Evolutionary conservation across 2,113 vertebrate genomes (phyloP).

Genomic region (Sterrhoptilus dennistouni): DNA sequence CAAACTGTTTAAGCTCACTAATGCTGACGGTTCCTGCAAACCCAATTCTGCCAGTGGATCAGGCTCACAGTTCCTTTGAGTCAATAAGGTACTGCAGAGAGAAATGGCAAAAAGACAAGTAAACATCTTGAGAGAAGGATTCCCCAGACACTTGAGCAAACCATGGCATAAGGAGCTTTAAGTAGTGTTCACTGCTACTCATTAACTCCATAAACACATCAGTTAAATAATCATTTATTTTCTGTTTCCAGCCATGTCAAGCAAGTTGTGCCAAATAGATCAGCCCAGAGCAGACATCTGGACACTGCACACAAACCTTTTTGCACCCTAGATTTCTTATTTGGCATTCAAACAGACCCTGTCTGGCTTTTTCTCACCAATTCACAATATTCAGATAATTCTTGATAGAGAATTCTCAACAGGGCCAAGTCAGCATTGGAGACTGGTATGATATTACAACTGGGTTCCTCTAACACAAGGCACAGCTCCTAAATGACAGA

Average conservation of each 20-base stretch:
- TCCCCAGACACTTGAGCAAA: neutral
- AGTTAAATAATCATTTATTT: neutral
- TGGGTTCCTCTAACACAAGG: neutral
- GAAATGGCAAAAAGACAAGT: neutral
- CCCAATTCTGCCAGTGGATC: neutral
- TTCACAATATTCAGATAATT: neutral
- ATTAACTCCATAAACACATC: neutral
- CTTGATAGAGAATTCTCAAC: neutral
- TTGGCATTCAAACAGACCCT: neutral
- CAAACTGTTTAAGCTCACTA: neutral
- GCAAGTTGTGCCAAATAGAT: neutral
- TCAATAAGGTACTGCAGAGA: neutral
- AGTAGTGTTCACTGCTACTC: neutral
- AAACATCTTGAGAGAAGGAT: neutral
- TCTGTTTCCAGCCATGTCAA: neutral
- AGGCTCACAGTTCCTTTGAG: accelerated
- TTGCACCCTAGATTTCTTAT: neutral
- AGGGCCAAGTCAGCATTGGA: neutral
- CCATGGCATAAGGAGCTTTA: neutral
- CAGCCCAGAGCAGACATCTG: neutral
- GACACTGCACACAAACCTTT: neutral
- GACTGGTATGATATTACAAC: neutral
- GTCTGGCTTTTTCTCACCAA: neutral
- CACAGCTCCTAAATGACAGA: neutral
- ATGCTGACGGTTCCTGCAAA: neutral